phyloP scores from a whole-genome alignment of 2,113 vertebrate genomes.

The Phoxinus phoxinus region DNA sequence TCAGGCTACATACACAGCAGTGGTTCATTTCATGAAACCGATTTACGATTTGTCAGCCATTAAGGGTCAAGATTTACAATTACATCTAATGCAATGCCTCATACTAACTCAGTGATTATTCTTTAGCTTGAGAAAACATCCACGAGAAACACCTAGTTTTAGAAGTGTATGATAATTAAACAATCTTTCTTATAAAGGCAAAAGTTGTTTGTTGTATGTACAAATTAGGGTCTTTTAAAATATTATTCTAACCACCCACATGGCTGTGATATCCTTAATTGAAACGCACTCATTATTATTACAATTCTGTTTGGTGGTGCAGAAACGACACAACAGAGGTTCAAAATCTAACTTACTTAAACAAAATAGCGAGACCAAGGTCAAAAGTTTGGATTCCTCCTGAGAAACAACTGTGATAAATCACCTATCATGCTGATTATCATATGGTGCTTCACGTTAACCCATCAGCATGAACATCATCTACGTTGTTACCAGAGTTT shows the following conservation, averaged over 20 bases:
- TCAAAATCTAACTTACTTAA: not conserved
- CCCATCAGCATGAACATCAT: slow-evolving; percentile 36
- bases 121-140: not conserved
- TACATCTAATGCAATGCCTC: not conserved
- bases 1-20: not conserved
- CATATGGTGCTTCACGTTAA: not conserved
- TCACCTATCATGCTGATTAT: not conserved
- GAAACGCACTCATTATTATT: not conserved
- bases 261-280: not conserved
- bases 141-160: not conserved
- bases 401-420: not conserved
- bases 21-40: not conserved
- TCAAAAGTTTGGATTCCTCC: slow-evolving; percentile 6
- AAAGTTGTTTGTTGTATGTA: too few relatives aligned
- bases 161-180: not conserved
- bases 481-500: not conserved
- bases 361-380: slow-evolving; percentile 5
- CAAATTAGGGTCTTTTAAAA: too few relatives aligned
- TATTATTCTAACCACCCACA: not conserved
- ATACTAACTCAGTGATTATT: not conserved
- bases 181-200: not conserved
- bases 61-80: not conserved
- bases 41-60: not conserved
- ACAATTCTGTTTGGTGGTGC: not conserved
- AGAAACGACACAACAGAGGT: not conserved